Evolutionary conservation across 2,888 invertebrate genomes (phyloP).

Genomic region (Idaea straminata): DNA sequence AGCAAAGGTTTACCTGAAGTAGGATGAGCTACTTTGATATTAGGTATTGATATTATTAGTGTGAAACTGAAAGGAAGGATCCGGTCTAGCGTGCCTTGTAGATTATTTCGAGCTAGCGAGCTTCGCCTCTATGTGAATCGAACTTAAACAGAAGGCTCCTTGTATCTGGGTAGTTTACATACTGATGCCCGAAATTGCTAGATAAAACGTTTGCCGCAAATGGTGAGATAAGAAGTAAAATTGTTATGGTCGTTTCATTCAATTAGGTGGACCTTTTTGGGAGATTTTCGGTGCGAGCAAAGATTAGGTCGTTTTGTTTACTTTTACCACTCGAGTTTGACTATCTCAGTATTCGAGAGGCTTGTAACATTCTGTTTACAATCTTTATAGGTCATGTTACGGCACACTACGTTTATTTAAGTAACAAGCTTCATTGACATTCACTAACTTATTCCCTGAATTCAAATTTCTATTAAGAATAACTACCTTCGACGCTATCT

Average conservation of each 20-base stretch:
- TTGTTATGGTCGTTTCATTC: constrained; percentile 1
- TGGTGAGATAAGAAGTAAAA: neutral
- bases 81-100: neutral
- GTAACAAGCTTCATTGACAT: no score
- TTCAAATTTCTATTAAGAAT: no score
- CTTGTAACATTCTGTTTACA: neutral
- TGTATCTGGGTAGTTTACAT: neutral
- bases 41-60: no score
- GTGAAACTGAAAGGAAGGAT: neutral
- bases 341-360: neutral
- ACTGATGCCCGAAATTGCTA: constrained; percentile 1
- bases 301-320: neutral
- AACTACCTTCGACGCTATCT: no score
- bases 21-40: no score
- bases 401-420: neutral
- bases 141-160: neutral
- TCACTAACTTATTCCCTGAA: no score
- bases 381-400: neutral
- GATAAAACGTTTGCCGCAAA: neutral
- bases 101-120: neutral
- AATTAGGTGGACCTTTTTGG: neutral
- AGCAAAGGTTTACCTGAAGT: no score
- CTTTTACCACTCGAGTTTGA: constrained; percentile 1
- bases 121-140: neutral
- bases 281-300: neutral